Base-by-base conservation (phyloP, 1,140 invertebrate species). In the Aphis craccivora region DNA sequence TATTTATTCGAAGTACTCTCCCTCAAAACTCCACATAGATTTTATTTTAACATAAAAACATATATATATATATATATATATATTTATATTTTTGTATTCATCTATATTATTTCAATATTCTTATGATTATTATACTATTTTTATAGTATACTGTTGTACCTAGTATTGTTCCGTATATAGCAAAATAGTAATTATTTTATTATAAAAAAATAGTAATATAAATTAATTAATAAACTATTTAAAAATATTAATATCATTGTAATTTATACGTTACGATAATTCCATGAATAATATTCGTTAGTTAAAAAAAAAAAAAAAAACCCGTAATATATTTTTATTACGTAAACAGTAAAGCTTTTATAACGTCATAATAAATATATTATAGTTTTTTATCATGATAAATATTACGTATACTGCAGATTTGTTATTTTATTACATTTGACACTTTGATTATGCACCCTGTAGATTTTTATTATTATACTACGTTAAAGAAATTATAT, bases 401-500 rank as follows among this genome's bases (percentile, higher is more conserved):
- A 76, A 76, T 35, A 76, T 76, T 76, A 76, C n/a, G 30, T n/a
- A 76, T 76, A n/a, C n/a, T 76, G 60, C 60, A 76, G 60, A n/a
- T 76, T 14, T 76, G 60, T 76, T 76, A 18, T 76, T n/a, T 76
- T 76, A 76, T 76, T 76, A 76, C 60, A 6, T 76, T 76, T 76
- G 60, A 76, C 60, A 76, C n/a, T 67, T 67, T 76, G 30, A 76
- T 76, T 76, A n/a, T 67, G 30, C 30, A 67, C 30, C 9, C 45
- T 45, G 45, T 45, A 45, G 45, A 45, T 51, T 51, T 51, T 51
- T 51, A 51, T 51, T 51, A 51, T 51, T 51, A 51, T 51, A 14
- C n/a, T 18, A 76, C 60, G 18, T 76, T n/a, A 76, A 35, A n/a
- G 60, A n/a, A 76, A n/a, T 76, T n/a, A 76, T 76, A 18, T 76